Evolutionary conservation across 2,113 vertebrate genomes (phyloP).

Genomic region (Noturus placidus): DNA sequence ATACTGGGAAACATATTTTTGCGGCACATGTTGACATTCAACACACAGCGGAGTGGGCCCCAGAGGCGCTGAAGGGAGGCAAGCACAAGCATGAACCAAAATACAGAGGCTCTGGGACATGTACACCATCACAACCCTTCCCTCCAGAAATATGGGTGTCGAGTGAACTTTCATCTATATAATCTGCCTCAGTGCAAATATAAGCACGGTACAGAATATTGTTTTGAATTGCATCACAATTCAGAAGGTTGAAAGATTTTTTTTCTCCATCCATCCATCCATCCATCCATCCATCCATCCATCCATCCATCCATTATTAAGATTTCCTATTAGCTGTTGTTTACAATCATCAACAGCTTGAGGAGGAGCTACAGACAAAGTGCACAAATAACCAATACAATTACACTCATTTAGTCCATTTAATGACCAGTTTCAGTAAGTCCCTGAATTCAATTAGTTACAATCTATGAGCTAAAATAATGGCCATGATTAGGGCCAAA

Average conservation of each 20-base stretch:
- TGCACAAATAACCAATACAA: conserved; percentile 4
- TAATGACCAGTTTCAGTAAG: conserved; percentile 28
- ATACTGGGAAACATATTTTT: conserved; percentile 63
- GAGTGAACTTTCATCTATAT: conserved; percentile 1
- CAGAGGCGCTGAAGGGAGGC: conserved; percentile 67
- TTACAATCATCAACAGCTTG: neutral
- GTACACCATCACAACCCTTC: conserved; percentile 28
- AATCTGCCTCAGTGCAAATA: neutral
- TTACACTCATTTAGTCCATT: neutral
- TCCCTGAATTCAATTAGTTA: conserved; percentile 14
- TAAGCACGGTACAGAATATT: neutral
- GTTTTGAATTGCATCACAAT: neutral
- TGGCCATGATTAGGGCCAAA: conserved; percentile 12
- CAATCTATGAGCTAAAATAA: conserved; percentile 29
- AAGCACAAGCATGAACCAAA: conserved; percentile 69
- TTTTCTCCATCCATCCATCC: neutral
- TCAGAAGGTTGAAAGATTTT: neutral
- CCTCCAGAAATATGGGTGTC: conserved; percentile 28
- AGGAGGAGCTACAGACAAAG: neutral
- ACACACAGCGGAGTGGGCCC: conserved; percentile 70
- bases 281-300: too few species aligned
- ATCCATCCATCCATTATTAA: neutral
- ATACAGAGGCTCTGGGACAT: conserved; percentile 52
- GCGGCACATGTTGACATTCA: conserved; percentile 72
- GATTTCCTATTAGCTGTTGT: neutral